Evolutionary conservation across 2,113 vertebrate species (phyloP).

Genomic region (Upupa epops): DNA sequence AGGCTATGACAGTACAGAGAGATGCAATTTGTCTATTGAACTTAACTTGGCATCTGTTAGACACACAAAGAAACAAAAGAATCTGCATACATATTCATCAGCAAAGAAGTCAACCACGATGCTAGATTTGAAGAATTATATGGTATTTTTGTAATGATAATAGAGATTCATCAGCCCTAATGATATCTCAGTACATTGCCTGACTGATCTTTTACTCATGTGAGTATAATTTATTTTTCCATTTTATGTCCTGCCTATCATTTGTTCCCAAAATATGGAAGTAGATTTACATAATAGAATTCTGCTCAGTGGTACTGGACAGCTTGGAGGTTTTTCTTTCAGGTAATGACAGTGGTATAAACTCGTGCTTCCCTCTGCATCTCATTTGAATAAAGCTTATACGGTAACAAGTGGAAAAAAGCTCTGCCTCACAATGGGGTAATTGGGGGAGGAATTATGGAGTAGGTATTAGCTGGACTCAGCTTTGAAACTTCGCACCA

Average conservation of each 20-base stretch:
- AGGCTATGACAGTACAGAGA: constrained; percentile 46
- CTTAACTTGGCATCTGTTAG: constrained; percentile 54
- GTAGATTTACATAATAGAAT: constrained; percentile 50
- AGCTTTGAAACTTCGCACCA: constrained; percentile 23
- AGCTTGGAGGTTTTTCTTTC: constrained; percentile 42
- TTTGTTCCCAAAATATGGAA: constrained; percentile 60
- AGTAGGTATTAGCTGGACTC: not conserved
- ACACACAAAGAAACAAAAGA: constrained; percentile 57
- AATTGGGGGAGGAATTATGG: constrained; percentile 13
- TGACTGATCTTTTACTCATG: constrained; percentile 46
- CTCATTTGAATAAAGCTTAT: constrained; percentile 55
- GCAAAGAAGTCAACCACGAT: constrained; percentile 25
- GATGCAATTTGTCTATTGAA: constrained; percentile 63
- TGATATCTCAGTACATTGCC: constrained; percentile 43
- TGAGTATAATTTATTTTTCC: constrained; percentile 45
- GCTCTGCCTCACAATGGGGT: not conserved
- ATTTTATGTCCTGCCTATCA: constrained; percentile 48
- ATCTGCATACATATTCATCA: constrained; percentile 66
- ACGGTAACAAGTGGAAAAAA: constrained; percentile 45
- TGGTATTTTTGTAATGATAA: constrained; percentile 64
- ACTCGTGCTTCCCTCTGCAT: not conserved
- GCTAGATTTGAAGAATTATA: constrained; percentile 53
- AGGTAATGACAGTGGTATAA: not conserved
- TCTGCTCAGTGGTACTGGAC: not conserved
- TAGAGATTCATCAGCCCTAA: constrained; percentile 60